A percentile compares a stretch with the other conserved stretches of the same genome.
Conservation (phyloP, 2,888 invertebrate species). For the Tridacna gigas region DNA sequence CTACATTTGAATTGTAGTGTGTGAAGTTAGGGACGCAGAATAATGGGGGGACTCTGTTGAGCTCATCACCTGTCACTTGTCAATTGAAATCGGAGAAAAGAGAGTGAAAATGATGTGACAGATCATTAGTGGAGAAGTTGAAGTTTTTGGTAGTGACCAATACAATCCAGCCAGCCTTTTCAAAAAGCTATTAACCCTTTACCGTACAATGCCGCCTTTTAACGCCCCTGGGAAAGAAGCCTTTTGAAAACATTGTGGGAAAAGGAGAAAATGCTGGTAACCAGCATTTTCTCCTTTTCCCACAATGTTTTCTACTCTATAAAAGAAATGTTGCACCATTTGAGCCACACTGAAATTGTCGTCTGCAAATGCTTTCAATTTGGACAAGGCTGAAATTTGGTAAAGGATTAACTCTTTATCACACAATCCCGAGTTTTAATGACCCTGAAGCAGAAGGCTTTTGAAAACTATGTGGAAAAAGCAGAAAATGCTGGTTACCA, state of each 20-base stretch:
- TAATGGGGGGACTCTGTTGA: slow-evolving; percentile 18
- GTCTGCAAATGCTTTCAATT: neutral
- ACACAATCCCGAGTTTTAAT: neutral
- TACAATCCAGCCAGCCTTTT: neutral
- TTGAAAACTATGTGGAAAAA: neutral
- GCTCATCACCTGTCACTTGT: slow-evolving; percentile 17
- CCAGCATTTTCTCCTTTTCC: neutral
- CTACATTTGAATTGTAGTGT: slow-evolving; percentile 5
- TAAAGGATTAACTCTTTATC: neutral
- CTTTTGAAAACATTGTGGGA: neutral
- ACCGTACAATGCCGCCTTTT: neutral
- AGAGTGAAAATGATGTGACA: slow-evolving; percentile 13
- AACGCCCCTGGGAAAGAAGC: neutral
- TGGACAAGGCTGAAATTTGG: neutral
- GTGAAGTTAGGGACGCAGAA: slow-evolving; percentile 13
- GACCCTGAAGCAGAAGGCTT: neutral
- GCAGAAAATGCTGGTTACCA: no score
- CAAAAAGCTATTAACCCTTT: slow-evolving; percentile 10
- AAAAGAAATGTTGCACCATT: no score
- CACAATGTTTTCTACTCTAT: neutral
- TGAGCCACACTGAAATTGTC: neutral
- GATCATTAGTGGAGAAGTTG: slow-evolving; percentile 12
- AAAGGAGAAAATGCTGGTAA: neutral
- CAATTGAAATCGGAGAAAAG: slow-evolving; percentile 20
- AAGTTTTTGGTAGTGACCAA: slow-evolving; percentile 3